Evolutionary conservation across 2,113 vertebrate genomes (phyloP).

Genomic region (Oncorhynchus kisutch): DNA sequence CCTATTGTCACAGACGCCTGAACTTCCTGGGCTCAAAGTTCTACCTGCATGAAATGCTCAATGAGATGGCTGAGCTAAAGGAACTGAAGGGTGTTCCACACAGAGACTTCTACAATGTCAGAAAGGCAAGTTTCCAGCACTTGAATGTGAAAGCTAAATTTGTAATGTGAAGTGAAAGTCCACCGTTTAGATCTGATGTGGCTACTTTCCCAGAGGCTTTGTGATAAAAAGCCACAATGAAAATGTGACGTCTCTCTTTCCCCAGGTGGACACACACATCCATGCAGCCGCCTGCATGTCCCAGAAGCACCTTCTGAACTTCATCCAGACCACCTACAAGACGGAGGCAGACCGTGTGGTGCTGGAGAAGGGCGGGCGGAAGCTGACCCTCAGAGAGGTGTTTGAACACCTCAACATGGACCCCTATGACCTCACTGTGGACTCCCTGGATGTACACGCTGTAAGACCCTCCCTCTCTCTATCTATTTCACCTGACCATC

Average conservation of each 20-base stretch:
- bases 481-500: background rate
- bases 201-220: background rate
- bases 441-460: constrained; percentile 93
- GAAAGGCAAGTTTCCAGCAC: constrained; percentile 80
- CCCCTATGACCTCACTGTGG: constrained; percentile 94
- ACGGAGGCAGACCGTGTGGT: constrained; percentile 88
- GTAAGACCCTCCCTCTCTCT: constrained; percentile 66
- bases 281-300: constrained; percentile 98
- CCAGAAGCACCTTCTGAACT: constrained; percentile 94
- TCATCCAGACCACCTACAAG: constrained; percentile 94
- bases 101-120: constrained; percentile 96
- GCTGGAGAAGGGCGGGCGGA: constrained; percentile 84
- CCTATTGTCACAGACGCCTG: constrained; percentile 91
- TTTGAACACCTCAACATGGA: constrained; percentile 92
- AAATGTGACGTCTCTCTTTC: background rate
- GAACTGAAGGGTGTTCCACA: constrained; percentile 93
- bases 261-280: constrained; percentile 96
- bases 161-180: too few species aligned
- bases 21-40: constrained; percentile 97
- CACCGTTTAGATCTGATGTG: background rate
- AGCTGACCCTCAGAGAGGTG: constrained; percentile 89
- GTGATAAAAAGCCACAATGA: background rate
- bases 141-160: too few species aligned
- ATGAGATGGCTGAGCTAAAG: constrained; percentile 94
- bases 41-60: constrained; percentile 95